These are phyloP conservation scores for Sinella curviseta DNA, from an alignment of 1,140 invertebrate genomes.

Conservation along the genomic window DNA sequence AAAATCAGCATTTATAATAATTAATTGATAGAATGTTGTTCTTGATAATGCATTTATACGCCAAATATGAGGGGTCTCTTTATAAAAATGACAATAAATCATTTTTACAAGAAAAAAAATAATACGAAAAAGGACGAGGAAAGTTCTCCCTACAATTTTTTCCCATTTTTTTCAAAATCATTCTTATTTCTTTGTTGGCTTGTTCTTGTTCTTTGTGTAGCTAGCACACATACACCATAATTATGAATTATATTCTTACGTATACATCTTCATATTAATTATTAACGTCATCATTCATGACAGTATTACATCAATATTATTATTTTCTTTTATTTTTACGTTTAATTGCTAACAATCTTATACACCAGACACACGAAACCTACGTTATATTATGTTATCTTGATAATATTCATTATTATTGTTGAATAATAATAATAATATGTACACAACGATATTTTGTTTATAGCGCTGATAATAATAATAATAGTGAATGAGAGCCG, in stretches of 20 bases:
- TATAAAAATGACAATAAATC: neutral
- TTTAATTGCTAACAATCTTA: neutral
- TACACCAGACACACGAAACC: neutral
- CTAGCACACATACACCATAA: neutral
- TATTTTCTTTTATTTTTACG: neutral
- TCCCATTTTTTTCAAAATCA: neutral
- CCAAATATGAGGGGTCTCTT: conserved; percentile 13
- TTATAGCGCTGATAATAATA: neutral
- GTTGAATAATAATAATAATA: too few species aligned
- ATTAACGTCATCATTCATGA: too few species aligned
- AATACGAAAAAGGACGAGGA: neutral
- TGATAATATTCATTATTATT: too few species aligned
- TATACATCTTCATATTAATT: too few species aligned
- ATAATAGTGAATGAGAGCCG: neutral
- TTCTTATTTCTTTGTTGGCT: too few species aligned
- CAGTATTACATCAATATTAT: too few species aligned
- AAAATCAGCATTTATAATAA: too few species aligned
- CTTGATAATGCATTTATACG: conserved; percentile 4
- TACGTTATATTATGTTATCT: too few species aligned
- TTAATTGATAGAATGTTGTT: too few species aligned
- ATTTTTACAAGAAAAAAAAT: neutral
- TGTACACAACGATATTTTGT: neutral
- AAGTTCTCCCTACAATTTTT: neutral
- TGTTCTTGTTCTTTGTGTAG: neutral
- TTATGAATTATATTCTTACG: too few species aligned